Evolutionary conservation across 2,113 vertebrate genomes (phyloP).

Genomic region (Prolemur simus): DNA sequence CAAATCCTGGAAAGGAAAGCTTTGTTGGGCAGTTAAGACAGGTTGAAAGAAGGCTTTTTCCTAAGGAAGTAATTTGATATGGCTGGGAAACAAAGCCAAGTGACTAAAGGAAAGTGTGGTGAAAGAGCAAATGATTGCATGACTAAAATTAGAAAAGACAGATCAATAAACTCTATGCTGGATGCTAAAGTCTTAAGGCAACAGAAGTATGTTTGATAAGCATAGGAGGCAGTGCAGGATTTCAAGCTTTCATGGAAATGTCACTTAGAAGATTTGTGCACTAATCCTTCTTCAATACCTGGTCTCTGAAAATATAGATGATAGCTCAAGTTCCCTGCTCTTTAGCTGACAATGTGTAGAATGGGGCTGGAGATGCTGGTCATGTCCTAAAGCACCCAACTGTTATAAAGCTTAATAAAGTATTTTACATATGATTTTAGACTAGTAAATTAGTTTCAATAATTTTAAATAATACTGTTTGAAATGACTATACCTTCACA

Average conservation of each 20-base stretch:
- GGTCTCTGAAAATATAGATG: not conserved
- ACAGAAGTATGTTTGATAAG: not conserved
- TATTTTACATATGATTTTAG: not conserved
- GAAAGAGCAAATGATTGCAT: not conserved
- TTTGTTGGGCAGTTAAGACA: not conserved
- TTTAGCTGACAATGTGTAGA: not conserved
- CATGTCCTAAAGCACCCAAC: not conserved
- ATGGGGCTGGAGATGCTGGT: not conserved
- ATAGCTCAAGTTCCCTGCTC: not conserved
- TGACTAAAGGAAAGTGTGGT: not conserved
- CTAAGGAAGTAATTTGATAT: not conserved
- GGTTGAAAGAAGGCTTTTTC: not conserved
- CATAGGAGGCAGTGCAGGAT: not conserved
- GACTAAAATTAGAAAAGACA: conserved; percentile 6
- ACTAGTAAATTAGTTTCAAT: not conserved
- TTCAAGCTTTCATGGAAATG: not conserved
- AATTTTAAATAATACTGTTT: not conserved
- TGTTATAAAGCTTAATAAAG: not conserved
- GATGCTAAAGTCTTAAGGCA: not conserved
- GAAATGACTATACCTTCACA: not conserved
- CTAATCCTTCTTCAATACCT: not conserved
- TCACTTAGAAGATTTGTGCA: not conserved
- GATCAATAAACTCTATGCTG: not conserved
- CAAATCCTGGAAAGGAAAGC: not conserved
- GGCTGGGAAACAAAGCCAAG: not conserved